Evolutionary conservation across 2,888 invertebrate genomes (phyloP).

Genomic region (Leucoma salicis): DNA sequence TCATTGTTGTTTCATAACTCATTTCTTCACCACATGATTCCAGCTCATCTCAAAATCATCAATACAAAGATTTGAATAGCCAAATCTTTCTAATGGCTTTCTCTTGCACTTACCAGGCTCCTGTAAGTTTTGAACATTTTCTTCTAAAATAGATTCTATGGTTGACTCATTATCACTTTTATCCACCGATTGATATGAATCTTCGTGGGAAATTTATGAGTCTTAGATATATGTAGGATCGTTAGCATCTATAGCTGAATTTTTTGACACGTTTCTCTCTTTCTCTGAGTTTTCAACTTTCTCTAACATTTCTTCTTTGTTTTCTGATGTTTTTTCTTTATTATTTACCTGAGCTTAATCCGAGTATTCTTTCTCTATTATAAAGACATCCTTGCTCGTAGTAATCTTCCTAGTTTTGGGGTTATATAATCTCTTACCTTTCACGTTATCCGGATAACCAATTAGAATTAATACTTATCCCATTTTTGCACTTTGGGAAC

Average conservation of each 20-base stretch:
- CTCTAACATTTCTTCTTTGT: too few relatives aligned
- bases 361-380: conserved; percentile 5
- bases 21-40: neutral
- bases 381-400: conserved; percentile 8
- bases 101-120: too few relatives aligned
- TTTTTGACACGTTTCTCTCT: neutral
- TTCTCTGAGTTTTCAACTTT: neutral
- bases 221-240: neutral
- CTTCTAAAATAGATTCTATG: too few relatives aligned
- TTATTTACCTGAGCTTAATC: too few relatives aligned
- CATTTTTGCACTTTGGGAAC: neutral
- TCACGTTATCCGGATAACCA: neutral
- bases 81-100: neutral
- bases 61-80: conserved; percentile 3
- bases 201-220: too few relatives aligned
- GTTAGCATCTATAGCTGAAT: neutral
- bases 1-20: conserved; percentile 1
- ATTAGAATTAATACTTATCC: conserved; percentile 1
- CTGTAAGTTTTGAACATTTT: too few relatives aligned
- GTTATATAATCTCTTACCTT: too few relatives aligned
- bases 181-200: too few relatives aligned
- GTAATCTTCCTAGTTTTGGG: too few relatives aligned
- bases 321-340: too few relatives aligned
- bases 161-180: too few relatives aligned
- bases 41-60: neutral